A percentile compares a stretch with the other conserved stretches of the same genome.
These are phyloP conservation scores for Gavialis gangeticus DNA, from an alignment of 2,113 vertebrate genomes.

Conservation along the genomic window DNA sequence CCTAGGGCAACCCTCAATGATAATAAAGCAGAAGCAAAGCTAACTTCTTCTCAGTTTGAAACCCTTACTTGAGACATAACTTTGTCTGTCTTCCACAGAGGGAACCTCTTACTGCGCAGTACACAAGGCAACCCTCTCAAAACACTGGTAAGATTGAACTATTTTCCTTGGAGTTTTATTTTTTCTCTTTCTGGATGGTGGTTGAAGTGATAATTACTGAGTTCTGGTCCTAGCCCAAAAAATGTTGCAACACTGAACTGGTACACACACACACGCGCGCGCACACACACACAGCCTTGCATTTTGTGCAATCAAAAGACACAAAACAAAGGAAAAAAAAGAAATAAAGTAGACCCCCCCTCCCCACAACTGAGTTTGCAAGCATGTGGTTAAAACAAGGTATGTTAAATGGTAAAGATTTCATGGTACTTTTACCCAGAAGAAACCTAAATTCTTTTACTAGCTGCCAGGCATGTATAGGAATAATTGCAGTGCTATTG, in stretches of 20 bases:
- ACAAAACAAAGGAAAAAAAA: neutral
- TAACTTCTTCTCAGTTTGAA: constrained; percentile 41
- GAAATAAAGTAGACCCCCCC: rapidly evolving
- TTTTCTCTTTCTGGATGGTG: constrained; percentile 28
- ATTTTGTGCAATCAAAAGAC: rapidly evolving
- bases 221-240: constrained; percentile 52
- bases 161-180: constrained; percentile 71
- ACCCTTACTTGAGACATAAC: constrained; percentile 5
- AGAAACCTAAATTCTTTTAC: neutral
- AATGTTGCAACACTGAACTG: neutral
- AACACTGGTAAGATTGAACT: constrained; percentile 45
- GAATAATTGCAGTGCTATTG: neutral
- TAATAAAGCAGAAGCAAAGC: constrained; percentile 39
- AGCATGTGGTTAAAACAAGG: neutral
- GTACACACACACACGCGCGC: neutral
- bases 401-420: neutral
- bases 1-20: neutral
- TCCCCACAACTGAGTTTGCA: neutral
- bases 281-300: neutral
- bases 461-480: neutral
- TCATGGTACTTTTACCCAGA: neutral
- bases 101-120: constrained; percentile 26
- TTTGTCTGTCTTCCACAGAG: constrained; percentile 42
- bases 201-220: constrained; percentile 65
- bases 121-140: constrained; percentile 42